Evolutionary conservation across 2,113 vertebrate species (phyloP), one percentile per base, ranked within the genome.

Genomic region (Corvus moneduloides): DNA sequence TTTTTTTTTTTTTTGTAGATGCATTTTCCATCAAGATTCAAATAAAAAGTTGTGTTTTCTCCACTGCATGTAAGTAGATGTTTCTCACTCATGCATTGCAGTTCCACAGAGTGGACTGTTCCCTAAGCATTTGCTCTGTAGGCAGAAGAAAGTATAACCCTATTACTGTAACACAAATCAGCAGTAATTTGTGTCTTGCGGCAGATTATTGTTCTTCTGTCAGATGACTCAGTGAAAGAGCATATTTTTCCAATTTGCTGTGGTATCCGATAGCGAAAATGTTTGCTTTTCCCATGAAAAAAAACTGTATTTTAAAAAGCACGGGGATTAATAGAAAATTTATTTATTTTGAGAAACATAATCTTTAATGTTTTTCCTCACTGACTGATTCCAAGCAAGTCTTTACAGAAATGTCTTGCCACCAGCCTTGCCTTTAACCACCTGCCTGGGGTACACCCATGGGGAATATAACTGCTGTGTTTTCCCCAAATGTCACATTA

Each of bases 181-280:
- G 78, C 75, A 95, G 78, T 82, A 93, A 89, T 94, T 82, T 74
- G 6, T 82, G 32, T 91, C 51, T 93, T 89, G 89, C 84, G 74
- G 91, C 10, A 89, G 58, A 93, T 94, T 88, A 89, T 89, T 96
- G 51, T 96, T 73, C 54, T 93, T 46, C 6, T 73, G 85, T 80
- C 37, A 91, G 82, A 69, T 16, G 64, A 72, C 24, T 92, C 39
- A 52, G 37, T 82, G 86, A 96, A 95, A 96, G 43, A 90, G 91
- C 17, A 44, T 59, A 64, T 87, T 96, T 94, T 92, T 59, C n/a
- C 87, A 87, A 84, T 71, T 59, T 85, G 30, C 39, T 88, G 37
- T 15, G 30, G 61, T 41, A 77, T 71, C 44, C 9, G 20, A 48
- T 37, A 64, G 16, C 10, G 16, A 48, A 79, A 85, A 93, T 66